Conservation (phyloP, 2,888 invertebrate genomes). For the Nemotelus nigrinus region DNA sequence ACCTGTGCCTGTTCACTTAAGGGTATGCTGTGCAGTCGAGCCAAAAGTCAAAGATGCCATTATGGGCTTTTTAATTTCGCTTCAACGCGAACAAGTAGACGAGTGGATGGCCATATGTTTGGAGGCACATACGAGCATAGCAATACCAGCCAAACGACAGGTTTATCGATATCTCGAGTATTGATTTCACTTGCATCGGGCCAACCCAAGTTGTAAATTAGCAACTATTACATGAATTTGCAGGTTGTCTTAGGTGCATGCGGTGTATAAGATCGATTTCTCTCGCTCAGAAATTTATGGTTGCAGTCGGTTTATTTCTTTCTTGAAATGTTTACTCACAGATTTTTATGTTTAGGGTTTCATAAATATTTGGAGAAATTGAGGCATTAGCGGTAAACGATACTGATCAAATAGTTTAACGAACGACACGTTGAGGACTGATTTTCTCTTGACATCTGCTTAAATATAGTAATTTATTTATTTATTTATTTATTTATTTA, state of each 20-base stretch:
- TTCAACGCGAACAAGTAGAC: slow-evolving; percentile 22
- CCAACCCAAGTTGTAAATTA: background rate
- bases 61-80: slow-evolving; percentile 37
- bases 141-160: background rate
- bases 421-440: no score
- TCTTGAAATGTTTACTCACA: no score
- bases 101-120: background rate
- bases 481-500: no score
- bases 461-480: no score
- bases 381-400: no score
- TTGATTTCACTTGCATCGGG: slow-evolving; percentile 1
- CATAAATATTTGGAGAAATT: no score
- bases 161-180: background rate
- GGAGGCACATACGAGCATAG: background rate
- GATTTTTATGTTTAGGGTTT: no score
- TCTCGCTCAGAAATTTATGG: background rate
- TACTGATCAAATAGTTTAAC: no score
- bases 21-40: background rate
- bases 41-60: slow-evolving; percentile 36
- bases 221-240: background rate
- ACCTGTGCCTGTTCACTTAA: background rate
- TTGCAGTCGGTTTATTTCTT: no score
- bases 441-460: no score
- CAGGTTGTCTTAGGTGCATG: background rate
- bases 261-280: background rate